Evolutionary conservation across 1,140 invertebrate species (phyloP).

Genomic region (Medauroidea extradentata): DNA sequence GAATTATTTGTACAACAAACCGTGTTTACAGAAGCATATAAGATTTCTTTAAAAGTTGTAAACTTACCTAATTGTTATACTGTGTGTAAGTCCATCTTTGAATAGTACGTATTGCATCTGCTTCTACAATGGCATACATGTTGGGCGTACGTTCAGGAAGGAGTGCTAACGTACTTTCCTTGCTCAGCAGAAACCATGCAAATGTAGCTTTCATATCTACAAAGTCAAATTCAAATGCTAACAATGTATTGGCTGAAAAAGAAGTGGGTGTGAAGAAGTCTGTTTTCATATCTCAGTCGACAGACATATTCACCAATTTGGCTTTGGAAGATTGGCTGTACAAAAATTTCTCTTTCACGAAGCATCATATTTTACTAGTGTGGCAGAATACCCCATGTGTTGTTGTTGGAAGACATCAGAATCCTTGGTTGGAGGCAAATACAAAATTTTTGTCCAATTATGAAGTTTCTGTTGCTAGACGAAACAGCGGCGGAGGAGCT

Average conservation of each 20-base stretch:
- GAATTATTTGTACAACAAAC: too few relatives aligned
- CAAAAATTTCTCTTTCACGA: conserved; percentile 72
- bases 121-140: too few relatives aligned
- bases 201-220: too few relatives aligned
- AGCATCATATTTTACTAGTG: conserved; percentile 78
- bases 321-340: conserved; percentile 95
- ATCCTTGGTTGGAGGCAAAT: conserved; percentile 92
- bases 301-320: conserved; percentile 84
- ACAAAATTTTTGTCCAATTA: conserved; percentile 55
- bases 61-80: too few relatives aligned
- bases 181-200: too few relatives aligned
- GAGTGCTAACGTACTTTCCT: too few relatives aligned
- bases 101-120: too few relatives aligned
- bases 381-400: conserved; percentile 92
- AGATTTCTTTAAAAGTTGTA: too few relatives aligned
- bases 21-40: too few relatives aligned
- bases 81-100: too few relatives aligned
- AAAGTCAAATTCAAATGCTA: too few relatives aligned
- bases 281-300: conserved; percentile 87
- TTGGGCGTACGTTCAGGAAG: too few relatives aligned
- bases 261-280: conserved; percentile 61
- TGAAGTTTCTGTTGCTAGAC: conserved; percentile 69
- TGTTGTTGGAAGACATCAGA: conserved; percentile 94
- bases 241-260: neutral
- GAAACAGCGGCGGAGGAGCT: conserved; percentile 94